Evolutionary conservation across 1,140 invertebrate genomes (phyloP).

Genomic region (Drosophila sechellia): DNA sequence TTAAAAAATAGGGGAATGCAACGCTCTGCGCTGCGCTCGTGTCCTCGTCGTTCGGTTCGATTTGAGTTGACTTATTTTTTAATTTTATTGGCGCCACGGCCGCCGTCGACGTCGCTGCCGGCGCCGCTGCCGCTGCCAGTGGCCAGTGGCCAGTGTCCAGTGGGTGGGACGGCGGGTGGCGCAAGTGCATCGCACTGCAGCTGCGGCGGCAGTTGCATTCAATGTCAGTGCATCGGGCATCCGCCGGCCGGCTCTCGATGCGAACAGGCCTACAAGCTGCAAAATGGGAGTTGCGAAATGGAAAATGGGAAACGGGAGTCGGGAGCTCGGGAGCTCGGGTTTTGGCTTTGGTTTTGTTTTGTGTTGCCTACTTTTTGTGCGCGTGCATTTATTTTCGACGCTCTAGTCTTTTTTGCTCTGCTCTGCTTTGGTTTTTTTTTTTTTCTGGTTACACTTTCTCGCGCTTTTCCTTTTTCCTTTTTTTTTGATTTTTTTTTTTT

Average conservation of each 20-base stretch:
- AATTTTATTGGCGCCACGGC: constrained; percentile 54
- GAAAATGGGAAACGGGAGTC: no score
- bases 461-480: constrained; percentile 4
- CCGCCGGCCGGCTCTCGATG: constrained; percentile 24
- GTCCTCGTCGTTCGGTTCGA: constrained; percentile 46
- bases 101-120: constrained; percentile 9
- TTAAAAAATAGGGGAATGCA: constrained; percentile 74
- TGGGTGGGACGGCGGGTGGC: background rate
- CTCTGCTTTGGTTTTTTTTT: constrained; percentile 5
- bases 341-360: constrained; percentile 42
- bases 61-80: constrained; percentile 80
- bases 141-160: background rate
- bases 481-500: constrained; percentile 17
- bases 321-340: no score
- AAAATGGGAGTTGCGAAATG: no score
- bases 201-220: constrained; percentile 46
- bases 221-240: constrained; percentile 62
- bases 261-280: background rate
- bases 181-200: constrained; percentile 11
- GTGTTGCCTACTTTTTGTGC: constrained; percentile 56
- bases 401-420: constrained; percentile 29
- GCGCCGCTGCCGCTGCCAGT: background rate
- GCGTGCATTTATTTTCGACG: constrained; percentile 33
- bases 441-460: constrained; percentile 25
- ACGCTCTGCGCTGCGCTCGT: constrained; percentile 50